phyloP scores from a whole-genome alignment of 2,797 vertebrate species.

The Pteropus rufus region DNA sequence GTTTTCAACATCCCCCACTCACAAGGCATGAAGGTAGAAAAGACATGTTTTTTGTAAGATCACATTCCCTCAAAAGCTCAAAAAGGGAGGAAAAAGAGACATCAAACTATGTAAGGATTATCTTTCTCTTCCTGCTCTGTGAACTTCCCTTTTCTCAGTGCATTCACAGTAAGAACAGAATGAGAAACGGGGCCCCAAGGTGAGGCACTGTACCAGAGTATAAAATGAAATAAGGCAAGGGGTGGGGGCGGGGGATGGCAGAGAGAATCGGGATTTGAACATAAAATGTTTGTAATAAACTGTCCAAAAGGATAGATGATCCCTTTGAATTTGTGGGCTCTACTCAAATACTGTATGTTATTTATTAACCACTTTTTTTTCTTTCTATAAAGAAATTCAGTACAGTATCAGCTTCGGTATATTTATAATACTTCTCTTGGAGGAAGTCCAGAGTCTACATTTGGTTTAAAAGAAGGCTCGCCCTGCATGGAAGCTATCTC shows the following conservation, averaged over 20 bases:
- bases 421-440: constrained; percentile 74
- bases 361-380: constrained; percentile 50
- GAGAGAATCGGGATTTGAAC: not conserved
- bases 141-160: not conserved
- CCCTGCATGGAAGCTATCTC: constrained; percentile 20
- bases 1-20: not conserved
- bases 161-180: not conserved
- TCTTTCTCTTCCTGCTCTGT: not conserved
- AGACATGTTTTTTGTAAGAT: not conserved
- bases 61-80: not conserved
- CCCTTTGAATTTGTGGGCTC: not conserved
- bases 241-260: accelerated
- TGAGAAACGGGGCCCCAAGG: not conserved
- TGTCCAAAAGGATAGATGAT: not conserved
- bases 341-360: not conserved
- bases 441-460: constrained; percentile 73
- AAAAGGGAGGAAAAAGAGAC: not conserved
- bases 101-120: not conserved
- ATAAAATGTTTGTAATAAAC: not conserved
- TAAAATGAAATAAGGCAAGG: not conserved
- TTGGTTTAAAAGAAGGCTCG: constrained; percentile 65
- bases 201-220: accelerated
- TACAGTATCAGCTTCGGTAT: constrained; percentile 63
- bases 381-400: constrained; percentile 63
- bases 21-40: not conserved